These are phyloP conservation scores for Fregetta grallaria DNA, from an alignment of 2,113 vertebrate species.

Conservation along the genomic window DNA sequence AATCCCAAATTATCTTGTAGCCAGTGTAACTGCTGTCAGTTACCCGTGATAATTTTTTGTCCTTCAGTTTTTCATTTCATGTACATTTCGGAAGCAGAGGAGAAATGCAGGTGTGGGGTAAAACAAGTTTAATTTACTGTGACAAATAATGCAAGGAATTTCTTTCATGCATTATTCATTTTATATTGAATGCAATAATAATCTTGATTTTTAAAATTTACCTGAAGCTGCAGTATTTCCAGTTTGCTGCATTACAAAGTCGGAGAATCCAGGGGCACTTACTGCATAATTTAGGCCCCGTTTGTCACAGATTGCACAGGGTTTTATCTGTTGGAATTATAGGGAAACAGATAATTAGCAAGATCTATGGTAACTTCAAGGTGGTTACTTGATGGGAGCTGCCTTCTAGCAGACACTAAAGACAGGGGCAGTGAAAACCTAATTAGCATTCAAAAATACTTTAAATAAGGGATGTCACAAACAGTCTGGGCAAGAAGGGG, in stretches of 20 bases:
- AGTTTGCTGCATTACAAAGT: neutral
- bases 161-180: conserved; percentile 35
- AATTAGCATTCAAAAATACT: conserved; percentile 38
- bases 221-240: conserved; percentile 21
- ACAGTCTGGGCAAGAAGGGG: neutral
- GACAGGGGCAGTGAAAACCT: neutral
- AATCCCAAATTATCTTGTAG: neutral
- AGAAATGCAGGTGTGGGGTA: neutral
- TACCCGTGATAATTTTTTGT: neutral
- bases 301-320: conserved; percentile 13
- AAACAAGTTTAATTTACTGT: conserved; percentile 19
- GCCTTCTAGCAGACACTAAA: neutral
- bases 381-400: neutral
- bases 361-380: conserved; percentile 42
- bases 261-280: neutral
- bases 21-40: neutral
- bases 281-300: conserved; percentile 3
- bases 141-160: conserved; percentile 5
- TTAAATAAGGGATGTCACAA: neutral
- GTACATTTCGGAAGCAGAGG: neutral
- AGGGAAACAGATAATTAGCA: conserved; percentile 41
- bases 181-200: conserved; percentile 11
- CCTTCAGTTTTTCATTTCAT: neutral
- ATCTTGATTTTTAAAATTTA: conserved; percentile 11
- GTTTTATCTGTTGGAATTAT: conserved; percentile 10